Conservation (phyloP, 1,140 invertebrate genomes). For the Drosophila yakuba region DNA sequence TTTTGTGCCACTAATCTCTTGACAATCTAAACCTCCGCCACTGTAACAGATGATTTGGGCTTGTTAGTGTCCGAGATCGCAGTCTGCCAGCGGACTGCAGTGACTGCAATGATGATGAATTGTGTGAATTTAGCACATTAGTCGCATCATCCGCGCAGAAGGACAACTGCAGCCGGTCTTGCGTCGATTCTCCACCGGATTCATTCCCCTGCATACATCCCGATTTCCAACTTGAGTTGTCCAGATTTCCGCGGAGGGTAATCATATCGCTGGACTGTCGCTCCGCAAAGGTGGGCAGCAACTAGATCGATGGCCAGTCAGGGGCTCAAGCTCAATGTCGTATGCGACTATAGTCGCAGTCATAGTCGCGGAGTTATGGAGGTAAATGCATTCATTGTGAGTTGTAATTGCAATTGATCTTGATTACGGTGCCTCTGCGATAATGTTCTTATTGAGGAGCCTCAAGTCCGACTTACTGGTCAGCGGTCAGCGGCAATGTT, state of each 20-base stretch:
- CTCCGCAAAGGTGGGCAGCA: slow-evolving; percentile 60
- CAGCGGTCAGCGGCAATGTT: slow-evolving; percentile 34
- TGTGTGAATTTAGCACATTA: slow-evolving; percentile 84
- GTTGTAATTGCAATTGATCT: slow-evolving; percentile 84
- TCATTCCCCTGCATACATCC: background rate
- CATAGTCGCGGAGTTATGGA: slow-evolving; percentile 55
- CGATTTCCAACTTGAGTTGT: background rate
- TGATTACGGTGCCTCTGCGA: slow-evolving; percentile 75
- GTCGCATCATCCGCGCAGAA: slow-evolving; percentile 59
- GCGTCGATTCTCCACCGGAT: slow-evolving; percentile 16
- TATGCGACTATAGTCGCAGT: background rate
- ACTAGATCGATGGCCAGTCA: slow-evolving; percentile 62
- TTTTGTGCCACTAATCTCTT: slow-evolving; percentile 17
- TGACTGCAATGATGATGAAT: slow-evolving; percentile 77
- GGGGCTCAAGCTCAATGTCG: background rate
- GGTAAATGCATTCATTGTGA: slow-evolving; percentile 80
- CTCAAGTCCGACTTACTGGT: slow-evolving; percentile 7
- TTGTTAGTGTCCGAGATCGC: slow-evolving; percentile 77
- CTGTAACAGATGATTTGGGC: slow-evolving; percentile 73
- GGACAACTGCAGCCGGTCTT: slow-evolving; percentile 39
- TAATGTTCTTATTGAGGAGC: slow-evolving; percentile 73
- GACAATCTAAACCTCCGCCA: slow-evolving; percentile 23
- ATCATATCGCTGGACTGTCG: slow-evolving; percentile 60
- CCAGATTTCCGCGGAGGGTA: slow-evolving; percentile 19
- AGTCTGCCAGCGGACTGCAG: slow-evolving; percentile 18